Percentiles rank a stretch among this genome's conserved stretches.
Evolutionary conservation across 2,888 invertebrate species (phyloP).

Genomic region (Lobophora halterata): DNA sequence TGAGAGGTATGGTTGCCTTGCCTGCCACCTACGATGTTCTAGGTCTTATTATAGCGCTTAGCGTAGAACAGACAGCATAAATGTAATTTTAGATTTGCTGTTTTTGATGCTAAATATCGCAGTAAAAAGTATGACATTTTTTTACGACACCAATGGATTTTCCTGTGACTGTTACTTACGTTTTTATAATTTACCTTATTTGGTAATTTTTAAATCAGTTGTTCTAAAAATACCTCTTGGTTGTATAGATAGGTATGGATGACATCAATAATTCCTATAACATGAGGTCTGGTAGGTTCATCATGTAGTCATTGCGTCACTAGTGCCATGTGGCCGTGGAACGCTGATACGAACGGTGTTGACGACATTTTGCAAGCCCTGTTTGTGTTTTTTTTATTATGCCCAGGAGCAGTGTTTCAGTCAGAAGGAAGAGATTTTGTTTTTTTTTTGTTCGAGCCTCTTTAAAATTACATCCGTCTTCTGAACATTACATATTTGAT

Average conservation of each 20-base stretch:
- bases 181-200: conserved; percentile 3
- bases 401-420: conserved; percentile 5
- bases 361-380: conserved; percentile 33
- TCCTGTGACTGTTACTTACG: too few species aligned
- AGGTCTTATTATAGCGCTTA: conserved; percentile 21
- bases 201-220: conserved; percentile 4
- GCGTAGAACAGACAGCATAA: conserved; percentile 18
- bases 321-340: conserved; percentile 31
- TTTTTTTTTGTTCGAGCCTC: too few species aligned
- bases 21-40: conserved; percentile 13
- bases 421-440: too few species aligned
- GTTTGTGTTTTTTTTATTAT: conserved; percentile 17
- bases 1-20: conserved; percentile 17
- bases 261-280: conserved; percentile 28
- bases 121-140: too few species aligned
- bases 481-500: too few species aligned
- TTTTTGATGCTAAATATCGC: conserved; percentile 10
- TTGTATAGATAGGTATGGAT: conserved; percentile 20
- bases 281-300: conserved; percentile 30
- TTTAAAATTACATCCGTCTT: too few species aligned
- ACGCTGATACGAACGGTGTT: conserved; percentile 26
- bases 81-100: conserved; percentile 20
- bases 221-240: neutral
- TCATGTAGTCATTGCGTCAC: conserved; percentile 29
- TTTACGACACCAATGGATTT: conserved; percentile 4